phyloP scores from a whole-genome alignment of 2,797 vertebrate genomes.

The Betta splendens region DNA sequence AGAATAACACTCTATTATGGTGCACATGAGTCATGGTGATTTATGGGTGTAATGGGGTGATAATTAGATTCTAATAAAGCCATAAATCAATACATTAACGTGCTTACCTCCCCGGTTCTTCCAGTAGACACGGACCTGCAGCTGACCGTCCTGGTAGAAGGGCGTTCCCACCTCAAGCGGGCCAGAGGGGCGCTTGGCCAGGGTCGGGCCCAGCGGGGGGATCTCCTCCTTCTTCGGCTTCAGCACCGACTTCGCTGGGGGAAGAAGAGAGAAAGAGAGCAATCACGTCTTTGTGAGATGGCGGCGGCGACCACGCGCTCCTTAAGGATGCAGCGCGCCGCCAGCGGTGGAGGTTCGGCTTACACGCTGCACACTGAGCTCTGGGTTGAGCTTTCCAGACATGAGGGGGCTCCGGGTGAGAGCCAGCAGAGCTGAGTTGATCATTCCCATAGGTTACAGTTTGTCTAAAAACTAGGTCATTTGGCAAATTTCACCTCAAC shows the following conservation, averaged over 20 bases:
- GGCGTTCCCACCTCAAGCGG: conserved; percentile 90
- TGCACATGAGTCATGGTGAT: conserved; percentile 56
- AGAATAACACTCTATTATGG: conserved; percentile 54
- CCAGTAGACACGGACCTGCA: conserved; percentile 96
- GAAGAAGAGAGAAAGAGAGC: conserved; percentile 57
- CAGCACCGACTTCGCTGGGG: conserved; percentile 65
- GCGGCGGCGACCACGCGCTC: conserved; percentile 39
- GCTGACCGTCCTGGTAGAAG: conserved; percentile 90
- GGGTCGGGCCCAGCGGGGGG: conserved; percentile 69
- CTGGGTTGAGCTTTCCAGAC: conserved; percentile 29
- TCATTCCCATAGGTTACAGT: conserved; percentile 23
- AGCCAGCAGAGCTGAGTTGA: conserved; percentile 32
- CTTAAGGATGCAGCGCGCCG: conserved; percentile 43
- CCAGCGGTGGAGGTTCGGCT: conserved; percentile 55
- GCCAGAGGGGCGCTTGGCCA: conserved; percentile 80
- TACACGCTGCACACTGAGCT: conserved; percentile 19
- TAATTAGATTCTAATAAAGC: conserved; percentile 57
- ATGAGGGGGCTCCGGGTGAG: conserved; percentile 33
- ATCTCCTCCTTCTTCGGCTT: conserved; percentile 82
- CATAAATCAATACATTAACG: conserved; percentile 42
- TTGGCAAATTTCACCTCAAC: no score
- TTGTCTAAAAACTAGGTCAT: conserved; percentile 43
- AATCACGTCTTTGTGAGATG: conserved; percentile 60
- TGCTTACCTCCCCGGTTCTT: conserved; percentile 89
- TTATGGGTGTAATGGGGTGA: conserved; percentile 50